These are phyloP conservation scores for Athene noctua DNA, from an alignment of 2,113 vertebrate genomes.

Conservation along the genomic window DNA sequence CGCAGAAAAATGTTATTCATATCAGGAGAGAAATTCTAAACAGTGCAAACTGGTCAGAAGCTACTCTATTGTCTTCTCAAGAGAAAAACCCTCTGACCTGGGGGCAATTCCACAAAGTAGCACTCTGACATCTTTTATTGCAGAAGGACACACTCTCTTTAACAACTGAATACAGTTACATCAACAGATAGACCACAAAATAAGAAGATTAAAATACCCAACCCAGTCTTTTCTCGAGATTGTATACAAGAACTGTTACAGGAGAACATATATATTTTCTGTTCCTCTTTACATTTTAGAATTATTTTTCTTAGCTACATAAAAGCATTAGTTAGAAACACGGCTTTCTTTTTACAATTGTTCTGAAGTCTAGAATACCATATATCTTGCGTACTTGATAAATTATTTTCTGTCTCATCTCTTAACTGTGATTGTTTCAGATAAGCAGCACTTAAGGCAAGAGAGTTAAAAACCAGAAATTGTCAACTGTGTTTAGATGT, in stretches of 20 bases:
- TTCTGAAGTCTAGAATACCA: background rate
- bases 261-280: background rate
- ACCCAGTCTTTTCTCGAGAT: background rate
- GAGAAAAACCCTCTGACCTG: background rate
- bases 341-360: background rate
- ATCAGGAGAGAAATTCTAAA: background rate
- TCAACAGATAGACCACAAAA: background rate
- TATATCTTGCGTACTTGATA: background rate
- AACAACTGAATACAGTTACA: background rate
- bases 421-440: background rate
- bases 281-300: background rate
- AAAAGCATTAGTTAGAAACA: background rate
- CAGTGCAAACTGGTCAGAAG: background rate
- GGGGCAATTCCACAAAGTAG: background rate
- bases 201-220: background rate
- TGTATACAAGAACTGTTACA: background rate
- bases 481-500: background rate
- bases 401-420: background rate
- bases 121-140: background rate
- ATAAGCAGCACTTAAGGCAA: background rate
- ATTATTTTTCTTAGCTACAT: background rate
- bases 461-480: background rate
- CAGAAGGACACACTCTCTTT: background rate
- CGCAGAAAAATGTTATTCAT: background rate
- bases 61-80: background rate